These are phyloP conservation scores for Lepidostoma basale DNA, from an alignment of 1,140 invertebrate genomes.

Conservation along the genomic window DNA sequence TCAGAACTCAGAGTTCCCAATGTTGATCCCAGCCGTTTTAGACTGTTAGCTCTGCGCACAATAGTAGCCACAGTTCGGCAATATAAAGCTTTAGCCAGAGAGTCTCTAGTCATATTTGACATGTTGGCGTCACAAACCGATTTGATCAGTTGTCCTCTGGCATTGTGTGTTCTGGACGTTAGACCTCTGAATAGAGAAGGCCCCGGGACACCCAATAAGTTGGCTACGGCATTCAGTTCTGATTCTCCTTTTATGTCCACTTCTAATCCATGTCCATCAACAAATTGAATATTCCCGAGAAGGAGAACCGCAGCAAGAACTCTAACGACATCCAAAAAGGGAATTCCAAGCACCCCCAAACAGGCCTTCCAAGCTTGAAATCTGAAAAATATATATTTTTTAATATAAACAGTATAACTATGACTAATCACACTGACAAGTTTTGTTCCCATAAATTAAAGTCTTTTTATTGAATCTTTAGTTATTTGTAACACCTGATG, in stretches of 20 bases:
- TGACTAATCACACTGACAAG: too few relatives aligned
- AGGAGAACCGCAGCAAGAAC: constrained; percentile 89
- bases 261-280: constrained; percentile 65
- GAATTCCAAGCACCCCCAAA: constrained; percentile 88
- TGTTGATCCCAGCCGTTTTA: constrained; percentile 86
- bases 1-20: constrained; percentile 88
- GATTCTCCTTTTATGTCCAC: constrained; percentile 72
- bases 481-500: too few relatives aligned
- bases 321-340: constrained; percentile 90
- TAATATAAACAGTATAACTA: background rate
- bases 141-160: constrained; percentile 81
- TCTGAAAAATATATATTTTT: constrained; percentile 50
- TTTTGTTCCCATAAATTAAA: too few relatives aligned
- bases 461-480: too few relatives aligned
- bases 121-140: constrained; percentile 83
- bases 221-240: constrained; percentile 84
- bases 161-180: constrained; percentile 82
- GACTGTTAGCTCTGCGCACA: constrained; percentile 87
- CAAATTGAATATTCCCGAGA: constrained; percentile 89
- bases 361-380: constrained; percentile 92
- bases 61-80: constrained; percentile 95
- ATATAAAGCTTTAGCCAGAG: constrained; percentile 90
- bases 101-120: constrained; percentile 86
- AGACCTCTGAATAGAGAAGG: constrained; percentile 80
- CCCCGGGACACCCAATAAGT: constrained; percentile 79